These are phyloP conservation scores for Adelosebastes latens DNA, from an alignment of 2,797 vertebrate species.

Conservation along the genomic window DNA sequence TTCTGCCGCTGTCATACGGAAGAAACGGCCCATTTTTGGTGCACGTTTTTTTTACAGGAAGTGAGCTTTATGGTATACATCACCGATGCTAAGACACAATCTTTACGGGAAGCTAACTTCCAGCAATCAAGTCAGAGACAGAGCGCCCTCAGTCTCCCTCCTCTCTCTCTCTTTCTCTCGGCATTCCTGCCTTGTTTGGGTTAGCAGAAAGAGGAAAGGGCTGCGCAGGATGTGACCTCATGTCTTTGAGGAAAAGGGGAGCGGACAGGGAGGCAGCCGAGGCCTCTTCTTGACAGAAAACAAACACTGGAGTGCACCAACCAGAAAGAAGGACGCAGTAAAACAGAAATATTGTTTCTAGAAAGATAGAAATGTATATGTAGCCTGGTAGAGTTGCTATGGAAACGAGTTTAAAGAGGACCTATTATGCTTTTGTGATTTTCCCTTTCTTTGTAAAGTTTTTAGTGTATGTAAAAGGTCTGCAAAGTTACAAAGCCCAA, in stretches of 20 bases:
- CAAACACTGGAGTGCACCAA: conserved; percentile 63
- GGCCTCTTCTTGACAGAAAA: conserved; percentile 77
- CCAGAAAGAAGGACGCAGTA: conserved; percentile 26
- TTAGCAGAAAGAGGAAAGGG: conserved; percentile 84
- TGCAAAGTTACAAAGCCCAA: too few species aligned
- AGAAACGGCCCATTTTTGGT: conserved; percentile 51
- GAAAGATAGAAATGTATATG: background rate
- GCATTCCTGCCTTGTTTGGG: conserved; percentile 84
- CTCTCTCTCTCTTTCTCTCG: conserved; percentile 27
- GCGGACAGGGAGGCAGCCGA: conserved; percentile 70
- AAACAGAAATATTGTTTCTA: background rate
- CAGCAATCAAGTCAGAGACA: conserved; percentile 50
- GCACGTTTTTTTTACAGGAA: conserved; percentile 27
- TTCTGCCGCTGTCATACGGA: conserved; percentile 52
- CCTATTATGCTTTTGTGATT: too few species aligned
- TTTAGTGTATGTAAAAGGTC: too few species aligned
- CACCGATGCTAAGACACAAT: background rate
- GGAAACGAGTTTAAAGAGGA: background rate
- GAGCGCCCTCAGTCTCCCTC: conserved; percentile 60
- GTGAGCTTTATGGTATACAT: conserved; percentile 3
- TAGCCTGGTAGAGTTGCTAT: background rate
- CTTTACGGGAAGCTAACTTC: conserved; percentile 1
- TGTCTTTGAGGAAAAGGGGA: conserved; percentile 84
- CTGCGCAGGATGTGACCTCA: conserved; percentile 86
- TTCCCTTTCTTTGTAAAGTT: too few species aligned